Base-by-base conservation (phyloP, 1,140 invertebrate genomes). In the Scaptodrosophila lebanonensis region DNA sequence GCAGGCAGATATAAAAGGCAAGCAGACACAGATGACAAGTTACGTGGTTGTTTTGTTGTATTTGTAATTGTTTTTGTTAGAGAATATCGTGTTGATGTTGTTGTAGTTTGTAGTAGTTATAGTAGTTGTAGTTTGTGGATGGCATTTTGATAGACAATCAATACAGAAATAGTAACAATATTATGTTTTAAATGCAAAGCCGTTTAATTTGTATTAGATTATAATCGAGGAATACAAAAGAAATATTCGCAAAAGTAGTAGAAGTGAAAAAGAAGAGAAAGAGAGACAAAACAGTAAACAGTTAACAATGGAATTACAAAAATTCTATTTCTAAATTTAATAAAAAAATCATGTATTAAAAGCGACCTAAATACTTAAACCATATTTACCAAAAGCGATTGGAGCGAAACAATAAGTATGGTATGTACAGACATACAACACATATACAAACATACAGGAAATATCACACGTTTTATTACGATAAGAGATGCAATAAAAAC, bases 151-250 rank as follows among this genome's bases (percentile, higher is more conserved):
- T 66, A 48, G 56, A 56, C 56, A 70, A 62, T 77, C 65, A 60
- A 68, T 61, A 68, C 49, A 68, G 48, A 64, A 45, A 65, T 45
- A 65, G 49, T 62, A 77, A 77, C 73, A 77, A 73, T 68, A 8
- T 25, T 25, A 4, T 8, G 8, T 25, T 25, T 25, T 25, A 25
- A n/a, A 25, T 25, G 22, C 22, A 25, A 77, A 77, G 72, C 68
- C 72, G 67, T 79, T 59, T 63, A 64, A 8, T 25, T 52, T 69
- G 38, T 58, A 59, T 64, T 71, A 60, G 27, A 71, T 61, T 70
- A 49, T 35, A 65, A 56, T 65, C 47, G 61, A 62, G 62, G 58
- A 40, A 66, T 45, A 66, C 22, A 25, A 25, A 25, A 25, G 22
- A 25, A 25, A 25, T 8, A 8, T 8, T 4, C 8, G 8, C 8